Evolutionary conservation across 2,797 vertebrate species (phyloP).

Genomic region (Ficedula albicollis): DNA sequence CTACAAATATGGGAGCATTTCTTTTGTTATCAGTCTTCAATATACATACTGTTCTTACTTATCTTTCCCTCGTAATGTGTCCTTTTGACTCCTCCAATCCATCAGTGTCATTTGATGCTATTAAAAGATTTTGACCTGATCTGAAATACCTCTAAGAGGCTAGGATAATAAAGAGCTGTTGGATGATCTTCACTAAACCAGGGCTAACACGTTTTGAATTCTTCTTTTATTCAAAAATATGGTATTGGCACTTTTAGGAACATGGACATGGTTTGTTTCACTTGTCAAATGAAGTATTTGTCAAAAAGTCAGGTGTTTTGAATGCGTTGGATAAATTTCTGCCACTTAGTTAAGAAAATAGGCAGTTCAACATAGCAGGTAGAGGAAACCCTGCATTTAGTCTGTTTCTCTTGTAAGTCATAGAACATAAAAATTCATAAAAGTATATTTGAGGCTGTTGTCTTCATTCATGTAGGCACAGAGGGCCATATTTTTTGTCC

Average conservation of each 20-base stretch:
- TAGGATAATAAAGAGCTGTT: not conserved
- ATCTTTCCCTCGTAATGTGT: not conserved
- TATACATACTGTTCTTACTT: not conserved
- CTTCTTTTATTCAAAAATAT: not conserved
- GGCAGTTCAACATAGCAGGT: not conserved
- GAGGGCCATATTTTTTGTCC: not conserved
- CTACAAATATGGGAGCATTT: not conserved
- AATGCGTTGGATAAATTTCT: not conserved
- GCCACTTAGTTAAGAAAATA: not conserved
- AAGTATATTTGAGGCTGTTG: not conserved
- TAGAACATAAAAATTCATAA: not conserved
- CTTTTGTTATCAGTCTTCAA: not conserved
- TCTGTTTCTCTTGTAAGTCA: not conserved
- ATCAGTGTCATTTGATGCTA: not conserved
- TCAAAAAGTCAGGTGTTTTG: not conserved
- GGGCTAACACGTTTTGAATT: not conserved
- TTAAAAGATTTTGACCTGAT: not conserved
- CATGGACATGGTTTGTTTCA: not conserved
- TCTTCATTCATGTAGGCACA: not conserved
- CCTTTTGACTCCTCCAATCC: not conserved
- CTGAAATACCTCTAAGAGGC: not conserved
- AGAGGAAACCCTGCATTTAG: not conserved
- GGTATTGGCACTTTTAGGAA: not conserved
- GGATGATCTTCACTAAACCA: not conserved
- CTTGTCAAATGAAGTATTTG: not conserved